Evolutionary conservation across 2,797 vertebrate species (phyloP).

Genomic region (Arrhamphus sclerolepis): DNA sequence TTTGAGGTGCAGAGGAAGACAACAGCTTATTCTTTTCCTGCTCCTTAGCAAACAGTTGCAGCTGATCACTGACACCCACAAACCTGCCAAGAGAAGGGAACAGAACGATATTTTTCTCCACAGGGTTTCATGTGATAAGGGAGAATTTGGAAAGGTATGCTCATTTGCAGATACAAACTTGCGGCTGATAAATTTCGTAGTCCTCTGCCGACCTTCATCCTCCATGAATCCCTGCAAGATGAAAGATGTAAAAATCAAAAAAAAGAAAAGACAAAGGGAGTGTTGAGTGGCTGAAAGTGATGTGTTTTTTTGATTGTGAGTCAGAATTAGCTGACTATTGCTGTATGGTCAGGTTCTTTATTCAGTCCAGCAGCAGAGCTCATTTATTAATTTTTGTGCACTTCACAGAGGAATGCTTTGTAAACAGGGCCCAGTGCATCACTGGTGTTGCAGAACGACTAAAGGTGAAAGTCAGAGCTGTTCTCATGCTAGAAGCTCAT

Average conservation of each 20-base stretch:
- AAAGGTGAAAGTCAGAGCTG: too few species aligned
- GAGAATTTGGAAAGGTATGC: background rate
- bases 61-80: conserved; percentile 87
- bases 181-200: conserved; percentile 91
- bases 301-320: too few species aligned
- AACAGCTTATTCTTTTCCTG: conserved; percentile 87
- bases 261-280: background rate
- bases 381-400: too few species aligned
- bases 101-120: background rate
- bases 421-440: too few species aligned
- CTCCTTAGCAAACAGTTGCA: conserved; percentile 88
- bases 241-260: background rate
- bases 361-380: too few species aligned
- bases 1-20: conserved; percentile 52
- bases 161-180: conserved; percentile 63
- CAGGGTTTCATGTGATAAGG: background rate
- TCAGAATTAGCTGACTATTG: too few species aligned
- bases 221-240: conserved; percentile 92
- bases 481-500: too few species aligned
- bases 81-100: conserved; percentile 65
- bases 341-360: too few species aligned
- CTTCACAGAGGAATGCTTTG: too few species aligned
- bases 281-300: background rate
- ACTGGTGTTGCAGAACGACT: too few species aligned
- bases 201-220: conserved; percentile 94